phyloP scores from a whole-genome alignment of 2,113 vertebrate genomes.

The Protomyctophum bolini region DNA sequence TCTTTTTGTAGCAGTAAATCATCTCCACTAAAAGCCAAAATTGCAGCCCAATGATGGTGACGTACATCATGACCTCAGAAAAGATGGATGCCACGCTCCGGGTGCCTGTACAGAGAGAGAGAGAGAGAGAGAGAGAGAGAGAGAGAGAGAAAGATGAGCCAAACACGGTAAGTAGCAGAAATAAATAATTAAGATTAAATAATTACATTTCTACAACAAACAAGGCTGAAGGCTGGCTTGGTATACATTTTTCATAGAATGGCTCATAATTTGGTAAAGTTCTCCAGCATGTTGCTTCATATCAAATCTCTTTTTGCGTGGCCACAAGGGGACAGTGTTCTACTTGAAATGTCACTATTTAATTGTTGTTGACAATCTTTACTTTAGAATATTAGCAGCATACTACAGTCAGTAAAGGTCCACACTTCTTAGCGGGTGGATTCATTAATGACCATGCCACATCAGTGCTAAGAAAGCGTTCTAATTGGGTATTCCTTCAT shows the following conservation, averaged over 20 bases:
- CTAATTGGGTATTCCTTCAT: too few relatives aligned
- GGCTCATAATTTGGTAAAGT: neutral
- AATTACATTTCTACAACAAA: neutral
- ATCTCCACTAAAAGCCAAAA: constrained; percentile 91
- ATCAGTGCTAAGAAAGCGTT: too few relatives aligned
- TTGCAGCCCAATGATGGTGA: constrained; percentile 90
- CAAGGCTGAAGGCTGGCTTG: neutral
- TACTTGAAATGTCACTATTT: neutral
- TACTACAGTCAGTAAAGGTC: too few relatives aligned
- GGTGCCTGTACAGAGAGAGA: constrained; percentile 72
- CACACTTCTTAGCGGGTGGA: too few relatives aligned
- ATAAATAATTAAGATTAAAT: too few relatives aligned
- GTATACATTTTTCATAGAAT: neutral
- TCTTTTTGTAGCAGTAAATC: constrained; percentile 93
- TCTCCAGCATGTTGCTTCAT: constrained; percentile 2
- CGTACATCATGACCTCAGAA: constrained; percentile 94
- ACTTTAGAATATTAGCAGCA: too few relatives aligned
- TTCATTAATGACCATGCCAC: too few relatives aligned
- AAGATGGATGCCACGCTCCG: constrained; percentile 87
- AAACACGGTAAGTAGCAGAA: too few relatives aligned
- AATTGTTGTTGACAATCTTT: constrained; percentile 1
- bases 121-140: neutral
- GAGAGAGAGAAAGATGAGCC: neutral
- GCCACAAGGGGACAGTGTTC: constrained; percentile 4
- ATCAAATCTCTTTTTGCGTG: neutral